A percentile compares a stretch with the other conserved stretches of the same genome.
Evolutionary conservation across 2,797 vertebrate species (phyloP).

Genomic region (Acrocephalus scirpaceus): DNA sequence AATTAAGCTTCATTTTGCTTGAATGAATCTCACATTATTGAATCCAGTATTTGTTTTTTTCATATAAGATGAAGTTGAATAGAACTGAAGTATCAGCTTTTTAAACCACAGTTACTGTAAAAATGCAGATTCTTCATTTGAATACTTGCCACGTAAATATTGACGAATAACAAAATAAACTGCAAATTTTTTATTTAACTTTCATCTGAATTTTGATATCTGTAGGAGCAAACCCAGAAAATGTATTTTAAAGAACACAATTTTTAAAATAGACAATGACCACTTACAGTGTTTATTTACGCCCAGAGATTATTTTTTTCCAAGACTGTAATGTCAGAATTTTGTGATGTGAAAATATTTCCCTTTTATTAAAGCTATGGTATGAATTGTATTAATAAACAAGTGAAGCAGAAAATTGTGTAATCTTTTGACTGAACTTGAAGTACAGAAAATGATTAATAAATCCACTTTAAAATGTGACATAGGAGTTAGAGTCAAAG

Average conservation of each 20-base stretch:
- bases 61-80: background rate
- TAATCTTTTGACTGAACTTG: background rate
- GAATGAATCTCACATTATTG: background rate
- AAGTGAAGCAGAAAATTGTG: background rate
- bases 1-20: constrained; percentile 11
- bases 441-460: background rate
- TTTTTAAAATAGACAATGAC: background rate
- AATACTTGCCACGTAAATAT: background rate
- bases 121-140: background rate
- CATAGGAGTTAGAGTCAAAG: background rate
- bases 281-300: background rate
- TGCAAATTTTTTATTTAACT: background rate
- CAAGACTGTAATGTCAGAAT: background rate
- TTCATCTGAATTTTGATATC: background rate
- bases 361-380: background rate
- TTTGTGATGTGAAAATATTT: background rate
- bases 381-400: background rate
- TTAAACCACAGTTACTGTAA: background rate
- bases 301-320: background rate
- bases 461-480: background rate
- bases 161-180: background rate
- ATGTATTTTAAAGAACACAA: background rate
- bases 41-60: background rate
- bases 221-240: background rate
- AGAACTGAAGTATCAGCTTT: background rate